Percentiles rank a stretch among this genome's conserved stretches.
These are phyloP conservation scores for Moxostoma hubbsi DNA, from an alignment of 2,797 vertebrate species.

Conservation along the genomic window DNA sequence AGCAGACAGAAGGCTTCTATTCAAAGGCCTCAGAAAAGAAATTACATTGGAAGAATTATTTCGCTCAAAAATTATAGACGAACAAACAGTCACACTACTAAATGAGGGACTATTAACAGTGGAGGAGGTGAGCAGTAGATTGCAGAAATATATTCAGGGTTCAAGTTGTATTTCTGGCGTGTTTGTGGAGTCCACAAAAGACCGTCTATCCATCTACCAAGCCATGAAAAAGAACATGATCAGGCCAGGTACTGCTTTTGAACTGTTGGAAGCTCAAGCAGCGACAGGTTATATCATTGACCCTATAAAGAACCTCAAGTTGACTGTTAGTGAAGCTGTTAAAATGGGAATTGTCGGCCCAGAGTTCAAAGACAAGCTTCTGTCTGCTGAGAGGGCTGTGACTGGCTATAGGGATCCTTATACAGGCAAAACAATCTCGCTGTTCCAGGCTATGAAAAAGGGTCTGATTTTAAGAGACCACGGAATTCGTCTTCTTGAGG, in stretches of 20 bases:
- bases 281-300: constrained; percentile 95
- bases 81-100: constrained; percentile 83
- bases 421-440: constrained; percentile 92
- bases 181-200: constrained; percentile 88
- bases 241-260: constrained; percentile 96
- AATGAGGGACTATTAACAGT: constrained; percentile 87
- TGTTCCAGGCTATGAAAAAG: constrained; percentile 99
- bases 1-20: constrained; percentile 86
- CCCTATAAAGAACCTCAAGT: constrained; percentile 94
- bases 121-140: constrained; percentile 86
- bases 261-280: constrained; percentile 95
- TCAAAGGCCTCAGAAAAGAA: constrained; percentile 92
- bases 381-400: constrained; percentile 94
- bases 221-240: constrained; percentile 99
- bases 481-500: constrained; percentile 94
- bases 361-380: constrained; percentile 97
- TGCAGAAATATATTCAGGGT: constrained; percentile 92
- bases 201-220: constrained; percentile 93
- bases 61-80: constrained; percentile 88
- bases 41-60: constrained; percentile 93
- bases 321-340: constrained; percentile 92
- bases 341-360: constrained; percentile 95
- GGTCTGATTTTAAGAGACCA: constrained; percentile 97
- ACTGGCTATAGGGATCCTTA: constrained; percentile 97
- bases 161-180: constrained; percentile 95